Evolutionary conservation across 2,888 invertebrate genomes (phyloP).

Genomic region (Cecidostiba fungosa): DNA sequence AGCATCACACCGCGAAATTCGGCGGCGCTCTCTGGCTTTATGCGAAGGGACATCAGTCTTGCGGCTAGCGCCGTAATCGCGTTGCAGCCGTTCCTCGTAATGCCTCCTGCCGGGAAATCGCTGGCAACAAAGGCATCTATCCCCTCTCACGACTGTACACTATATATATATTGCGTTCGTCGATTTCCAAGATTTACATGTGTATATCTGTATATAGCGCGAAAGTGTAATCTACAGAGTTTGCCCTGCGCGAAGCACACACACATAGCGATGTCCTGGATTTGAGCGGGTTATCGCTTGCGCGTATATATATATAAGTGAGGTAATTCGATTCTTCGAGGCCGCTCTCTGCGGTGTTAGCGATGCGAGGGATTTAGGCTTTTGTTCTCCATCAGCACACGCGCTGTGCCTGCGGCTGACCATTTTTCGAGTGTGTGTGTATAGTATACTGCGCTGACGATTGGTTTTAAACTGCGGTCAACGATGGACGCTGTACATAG

Average conservation of each 20-base stretch:
- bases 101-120: background rate
- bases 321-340: background rate
- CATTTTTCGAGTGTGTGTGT: background rate
- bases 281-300: constrained; percentile 1
- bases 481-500: background rate
- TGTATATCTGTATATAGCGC: no score
- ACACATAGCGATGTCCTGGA: background rate
- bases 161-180: background rate
- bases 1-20: background rate
- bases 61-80: background rate
- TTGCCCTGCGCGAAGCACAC: no score
- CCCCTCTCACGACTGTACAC: background rate
- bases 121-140: background rate
- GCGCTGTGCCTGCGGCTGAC: constrained; percentile 4
- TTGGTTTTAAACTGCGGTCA: background rate
- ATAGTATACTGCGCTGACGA: background rate
- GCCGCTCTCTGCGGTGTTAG: background rate
- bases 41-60: constrained; percentile 3
- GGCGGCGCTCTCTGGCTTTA: background rate
- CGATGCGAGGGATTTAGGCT: background rate
- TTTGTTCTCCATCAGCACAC: background rate
- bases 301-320: background rate
- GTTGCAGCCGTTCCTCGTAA: constrained; percentile 11
- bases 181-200: constrained; percentile 16
- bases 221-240: no score